Base-by-base conservation (phyloP, 2,113 vertebrate species). In the Eulemur macaco region DNA sequence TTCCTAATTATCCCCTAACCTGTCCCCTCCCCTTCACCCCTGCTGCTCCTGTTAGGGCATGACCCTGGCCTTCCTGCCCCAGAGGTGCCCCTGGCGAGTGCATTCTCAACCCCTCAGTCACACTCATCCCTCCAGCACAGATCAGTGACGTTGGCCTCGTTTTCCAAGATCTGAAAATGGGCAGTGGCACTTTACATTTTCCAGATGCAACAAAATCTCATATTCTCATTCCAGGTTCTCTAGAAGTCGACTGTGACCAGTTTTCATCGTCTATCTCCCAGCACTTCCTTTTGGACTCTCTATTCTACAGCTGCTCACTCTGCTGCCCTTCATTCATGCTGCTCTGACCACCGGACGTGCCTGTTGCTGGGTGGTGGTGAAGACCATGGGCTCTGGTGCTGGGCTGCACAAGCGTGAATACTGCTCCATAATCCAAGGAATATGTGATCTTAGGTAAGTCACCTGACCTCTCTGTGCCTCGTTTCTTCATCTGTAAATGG, bases 131-230 rank as follows among this genome's bases (percentile, higher is more conserved):
- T 73, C 42, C 56, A 42, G 77, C 50, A 23, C 56, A 69, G 81
- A 37, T 42, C 10, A 34, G 58, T 90, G 63, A 29, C 56, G 45
- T 54, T 66, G 89, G 15, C 15, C 37, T 10, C 25, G 8, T 82
- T 58, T 91, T 74, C 69, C 42, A 87, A 84, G 82, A 78, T 60
- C 74, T 92, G 27, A 74, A 89, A 76, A 39, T 39, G 21, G 17
- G n/a, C 45, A 69, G 68, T 27, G 39, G 34, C 27, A 74, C n/a
- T 93, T 94, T 27, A 31, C 76, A n/a, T 89, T 93, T 96, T 95
- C 45, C 50, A 83, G 82, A 82, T 69, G 39, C 60, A 80, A 50
- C 52, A 50, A 93, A n/a, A 64, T 54, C 15, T 89, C 27, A 15
- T 54, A 45, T 50, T 84, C n/a, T 93, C 37, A 86, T 71, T 85